A percentile compares a stretch with the other conserved stretches of the same genome.
Conservation (phyloP, 1,140 invertebrate genomes). For the Bactericera cockerelli region DNA sequence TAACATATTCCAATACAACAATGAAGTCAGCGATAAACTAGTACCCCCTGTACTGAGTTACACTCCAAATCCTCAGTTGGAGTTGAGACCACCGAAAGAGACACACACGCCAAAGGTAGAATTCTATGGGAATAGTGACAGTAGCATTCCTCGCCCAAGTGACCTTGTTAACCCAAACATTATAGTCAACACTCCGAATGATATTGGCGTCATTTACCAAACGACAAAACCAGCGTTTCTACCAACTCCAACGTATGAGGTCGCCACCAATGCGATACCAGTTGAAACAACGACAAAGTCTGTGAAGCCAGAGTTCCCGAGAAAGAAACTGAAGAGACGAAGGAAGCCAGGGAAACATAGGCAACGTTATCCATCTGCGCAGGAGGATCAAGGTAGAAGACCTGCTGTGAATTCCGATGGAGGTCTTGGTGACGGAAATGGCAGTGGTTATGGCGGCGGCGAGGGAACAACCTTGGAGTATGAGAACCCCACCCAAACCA, state of each 20-base stretch:
- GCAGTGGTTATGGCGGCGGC: background rate
- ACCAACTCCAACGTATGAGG: background rate
- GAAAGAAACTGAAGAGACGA: background rate
- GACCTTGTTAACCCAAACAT: background rate
- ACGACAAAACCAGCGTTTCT: background rate
- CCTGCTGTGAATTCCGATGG: background rate
- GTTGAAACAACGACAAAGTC: background rate
- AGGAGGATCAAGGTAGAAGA: background rate
- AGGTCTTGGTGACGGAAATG: background rate
- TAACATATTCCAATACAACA: background rate
- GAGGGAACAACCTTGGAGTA: background rate
- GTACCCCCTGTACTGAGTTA: background rate
- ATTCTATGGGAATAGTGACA: background rate
- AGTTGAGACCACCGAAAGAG: background rate
- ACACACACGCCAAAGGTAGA: background rate
- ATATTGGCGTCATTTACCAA: background rate
- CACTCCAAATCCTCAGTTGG: background rate
- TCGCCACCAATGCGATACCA: background rate
- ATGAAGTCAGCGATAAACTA: background rate
- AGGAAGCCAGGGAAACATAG: slow-evolving; percentile 5
- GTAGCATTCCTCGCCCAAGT: background rate
- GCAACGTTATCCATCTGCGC: background rate
- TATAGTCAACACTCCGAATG: background rate
- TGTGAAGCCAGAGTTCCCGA: background rate
- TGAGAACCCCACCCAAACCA: background rate